Conservation (phyloP, 2,888 invertebrate species). For the Anorthoa munda region DNA sequence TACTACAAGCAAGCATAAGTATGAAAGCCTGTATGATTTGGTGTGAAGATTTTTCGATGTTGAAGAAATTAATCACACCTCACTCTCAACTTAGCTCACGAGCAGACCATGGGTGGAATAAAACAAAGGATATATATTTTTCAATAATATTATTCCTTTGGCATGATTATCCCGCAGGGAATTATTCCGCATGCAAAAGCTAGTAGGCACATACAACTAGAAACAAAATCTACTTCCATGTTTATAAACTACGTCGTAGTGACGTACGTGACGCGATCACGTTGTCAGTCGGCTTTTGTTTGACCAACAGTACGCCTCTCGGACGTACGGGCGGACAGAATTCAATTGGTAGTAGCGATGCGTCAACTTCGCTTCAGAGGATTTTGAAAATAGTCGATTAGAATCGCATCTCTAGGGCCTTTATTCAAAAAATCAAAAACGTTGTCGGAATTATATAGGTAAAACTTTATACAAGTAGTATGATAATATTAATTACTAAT, state of each 20-base stretch:
- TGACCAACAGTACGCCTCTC: conserved; percentile 45
- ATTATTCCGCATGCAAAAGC: not conserved
- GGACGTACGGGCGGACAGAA: conserved; percentile 22
- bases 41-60: too few species aligned
- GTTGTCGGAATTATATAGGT: not conserved
- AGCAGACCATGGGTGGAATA: too few species aligned
- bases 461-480: not conserved
- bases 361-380: conserved; percentile 1
- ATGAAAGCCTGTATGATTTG: too few species aligned
- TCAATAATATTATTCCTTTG: too few species aligned
- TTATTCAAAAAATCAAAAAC: not conserved
- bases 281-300: conserved; percentile 56
- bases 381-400: conserved; percentile 29
- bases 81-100: too few species aligned
- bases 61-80: too few species aligned
- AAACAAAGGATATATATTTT: too few species aligned
- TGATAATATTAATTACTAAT: too few species aligned
- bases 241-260: conserved; percentile 40
- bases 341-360: conserved; percentile 42
- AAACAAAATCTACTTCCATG: conserved; percentile 8
- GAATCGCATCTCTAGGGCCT: not conserved
- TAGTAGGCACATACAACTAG: conserved; percentile 1
- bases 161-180: too few species aligned
- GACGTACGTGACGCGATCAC: conserved; percentile 53
- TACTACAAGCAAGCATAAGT: too few species aligned